phyloP scores from a whole-genome alignment of 2,888 invertebrate genomes.

The Dilophus febrilis region DNA sequence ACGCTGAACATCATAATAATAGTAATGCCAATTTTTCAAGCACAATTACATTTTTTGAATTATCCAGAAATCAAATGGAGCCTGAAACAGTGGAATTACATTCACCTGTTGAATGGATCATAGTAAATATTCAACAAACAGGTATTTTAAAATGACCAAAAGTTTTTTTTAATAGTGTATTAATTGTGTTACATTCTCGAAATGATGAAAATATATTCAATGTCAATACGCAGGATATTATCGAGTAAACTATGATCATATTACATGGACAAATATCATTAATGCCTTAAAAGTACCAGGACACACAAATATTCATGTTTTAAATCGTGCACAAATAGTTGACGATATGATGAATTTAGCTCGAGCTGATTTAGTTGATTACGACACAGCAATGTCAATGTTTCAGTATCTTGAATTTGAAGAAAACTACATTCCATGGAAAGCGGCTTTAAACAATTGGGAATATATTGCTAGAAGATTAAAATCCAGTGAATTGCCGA shows the following conservation, averaged over 20 bases:
- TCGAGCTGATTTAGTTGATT: constrained; percentile 41
- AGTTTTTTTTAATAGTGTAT: too few species aligned
- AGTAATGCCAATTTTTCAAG: constrained; percentile 11
- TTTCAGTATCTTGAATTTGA: constrained; percentile 51
- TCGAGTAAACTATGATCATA: constrained; percentile 45
- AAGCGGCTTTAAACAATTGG: constrained; percentile 37
- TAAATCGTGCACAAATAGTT: constrained; percentile 60
- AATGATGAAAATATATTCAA: too few species aligned
- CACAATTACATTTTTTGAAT: not conserved
- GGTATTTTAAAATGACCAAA: too few species aligned
- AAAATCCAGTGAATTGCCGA: not conserved
- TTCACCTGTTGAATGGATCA: constrained; percentile 35
- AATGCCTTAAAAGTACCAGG: constrained; percentile 29
- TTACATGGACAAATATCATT: constrained; percentile 37
- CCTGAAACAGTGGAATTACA: not conserved
- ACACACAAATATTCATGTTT: constrained; percentile 36
- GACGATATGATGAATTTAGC: constrained; percentile 66
- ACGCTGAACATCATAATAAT: constrained; percentile 28
- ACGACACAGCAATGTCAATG: constrained; percentile 44
- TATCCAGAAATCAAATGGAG: not conserved
- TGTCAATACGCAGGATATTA: constrained; percentile 32
- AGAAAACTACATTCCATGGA: constrained; percentile 61
- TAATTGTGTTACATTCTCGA: too few species aligned
- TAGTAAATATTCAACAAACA: constrained; percentile 42
- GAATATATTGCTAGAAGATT: constrained; percentile 1